phyloP scores from a whole-genome alignment of 2,888 invertebrate species.

The Balanococcus diminutus region DNA sequence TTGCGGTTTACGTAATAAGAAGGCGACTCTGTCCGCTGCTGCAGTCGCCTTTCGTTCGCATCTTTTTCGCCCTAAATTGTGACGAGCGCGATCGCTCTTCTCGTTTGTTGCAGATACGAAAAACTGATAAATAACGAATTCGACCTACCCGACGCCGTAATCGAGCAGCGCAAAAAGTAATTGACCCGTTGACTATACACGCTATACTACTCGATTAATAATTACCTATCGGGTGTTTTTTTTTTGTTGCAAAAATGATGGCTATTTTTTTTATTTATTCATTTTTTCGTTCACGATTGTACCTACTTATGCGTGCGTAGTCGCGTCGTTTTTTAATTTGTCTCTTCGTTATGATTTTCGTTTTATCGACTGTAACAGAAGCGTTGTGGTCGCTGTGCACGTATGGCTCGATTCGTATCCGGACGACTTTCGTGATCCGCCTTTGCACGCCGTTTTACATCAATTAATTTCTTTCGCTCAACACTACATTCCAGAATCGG shows the following conservation, averaged over 20 bases:
- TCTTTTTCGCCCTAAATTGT: background rate
- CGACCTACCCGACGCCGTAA: slow-evolving; percentile 60
- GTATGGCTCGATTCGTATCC: slow-evolving; percentile 98
- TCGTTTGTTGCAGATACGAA: slow-evolving; percentile 61
- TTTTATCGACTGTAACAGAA: slow-evolving; percentile 64
- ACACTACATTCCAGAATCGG: slow-evolving; percentile 80
- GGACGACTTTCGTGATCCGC: slow-evolving; percentile 85
- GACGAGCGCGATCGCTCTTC: background rate
- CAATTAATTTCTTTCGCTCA: slow-evolving; percentile 85
- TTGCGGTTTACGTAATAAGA: too few relatives aligned
- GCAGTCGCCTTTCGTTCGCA: background rate
- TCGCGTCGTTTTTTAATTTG: too few relatives aligned
- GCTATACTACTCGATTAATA: background rate
- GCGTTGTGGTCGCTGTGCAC: slow-evolving; percentile 86
- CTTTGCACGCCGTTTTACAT: slow-evolving; percentile 78
- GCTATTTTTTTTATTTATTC: too few relatives aligned
- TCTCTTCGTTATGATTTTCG: background rate
- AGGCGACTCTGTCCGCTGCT: background rate
- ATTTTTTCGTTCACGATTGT: too few relatives aligned
- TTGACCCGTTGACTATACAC: too few relatives aligned
- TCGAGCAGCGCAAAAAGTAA: slow-evolving; percentile 77
- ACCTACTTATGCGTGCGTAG: too few relatives aligned
- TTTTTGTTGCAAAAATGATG: too few relatives aligned
- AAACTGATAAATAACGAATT: slow-evolving; percentile 60
- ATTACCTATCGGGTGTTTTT: too few relatives aligned